Percentiles rank a stretch among this genome's conserved stretches.
phyloP scores from a whole-genome alignment of 1,140 invertebrate genomes.

The Colletes gigas region DNA sequence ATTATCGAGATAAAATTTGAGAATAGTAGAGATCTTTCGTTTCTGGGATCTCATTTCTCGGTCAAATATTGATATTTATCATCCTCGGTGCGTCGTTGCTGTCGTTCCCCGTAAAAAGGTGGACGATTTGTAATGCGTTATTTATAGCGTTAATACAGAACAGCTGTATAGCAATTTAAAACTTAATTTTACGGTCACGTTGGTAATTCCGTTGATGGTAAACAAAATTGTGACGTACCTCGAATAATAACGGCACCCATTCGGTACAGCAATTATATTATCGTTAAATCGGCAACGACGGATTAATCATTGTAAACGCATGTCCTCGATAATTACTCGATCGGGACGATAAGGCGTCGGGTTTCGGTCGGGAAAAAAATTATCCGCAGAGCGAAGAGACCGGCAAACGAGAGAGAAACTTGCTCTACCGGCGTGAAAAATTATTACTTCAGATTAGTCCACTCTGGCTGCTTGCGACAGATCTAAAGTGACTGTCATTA shows the following conservation, averaged over 20 bases:
- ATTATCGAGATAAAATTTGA: too few relatives aligned
- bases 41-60: too few relatives aligned
- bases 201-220: too few relatives aligned
- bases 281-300: not conserved
- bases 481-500: constrained; percentile 42
- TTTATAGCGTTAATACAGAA: too few relatives aligned
- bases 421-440: constrained; percentile 22
- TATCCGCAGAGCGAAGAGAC: not conserved
- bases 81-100: too few relatives aligned
- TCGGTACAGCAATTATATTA: not conserved
- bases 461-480: constrained; percentile 42
- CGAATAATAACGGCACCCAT: not conserved
- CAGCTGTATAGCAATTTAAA: too few relatives aligned
- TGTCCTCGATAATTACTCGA: not conserved
- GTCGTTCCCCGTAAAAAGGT: too few relatives aligned
- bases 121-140: too few relatives aligned
- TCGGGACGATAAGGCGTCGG: not conserved
- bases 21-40: too few relatives aligned
- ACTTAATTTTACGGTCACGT: too few relatives aligned
- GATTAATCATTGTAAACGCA: not conserved
- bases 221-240: too few relatives aligned
- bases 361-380: not conserved
- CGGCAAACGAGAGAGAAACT: constrained; percentile 23
- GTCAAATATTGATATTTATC: too few relatives aligned
- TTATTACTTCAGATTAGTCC: constrained; percentile 50